Conservation (phyloP, 2,888 invertebrate species). For the Bugulina stolonifera region DNA sequence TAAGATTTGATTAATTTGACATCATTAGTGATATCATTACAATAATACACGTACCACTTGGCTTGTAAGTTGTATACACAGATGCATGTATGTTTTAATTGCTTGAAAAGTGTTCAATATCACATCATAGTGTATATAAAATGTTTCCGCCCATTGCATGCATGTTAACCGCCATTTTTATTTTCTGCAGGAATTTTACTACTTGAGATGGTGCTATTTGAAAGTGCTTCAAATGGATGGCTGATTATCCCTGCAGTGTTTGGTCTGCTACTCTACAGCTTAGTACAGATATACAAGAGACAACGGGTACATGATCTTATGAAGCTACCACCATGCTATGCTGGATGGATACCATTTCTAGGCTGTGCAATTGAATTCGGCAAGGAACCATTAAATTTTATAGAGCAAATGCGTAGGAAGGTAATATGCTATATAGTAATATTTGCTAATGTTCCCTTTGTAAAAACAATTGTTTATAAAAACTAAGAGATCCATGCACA, state of each 20-base stretch:
- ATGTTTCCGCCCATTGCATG: too few species aligned
- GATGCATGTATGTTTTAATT: too few species aligned
- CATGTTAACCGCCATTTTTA: too few species aligned
- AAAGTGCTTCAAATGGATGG: background rate
- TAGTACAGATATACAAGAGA: background rate
- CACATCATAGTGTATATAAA: too few species aligned
- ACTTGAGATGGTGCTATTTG: too few species aligned
- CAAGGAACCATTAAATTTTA: slow-evolving; percentile 39
- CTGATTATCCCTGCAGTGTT: background rate
- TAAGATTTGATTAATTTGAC: too few species aligned
- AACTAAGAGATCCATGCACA: background rate
- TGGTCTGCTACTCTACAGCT: background rate
- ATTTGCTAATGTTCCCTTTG: background rate
- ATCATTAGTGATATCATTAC: too few species aligned
- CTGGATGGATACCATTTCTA: slow-evolving; percentile 44
- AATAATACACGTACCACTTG: too few species aligned
- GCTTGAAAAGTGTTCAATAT: too few species aligned
- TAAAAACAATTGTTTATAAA: background rate
- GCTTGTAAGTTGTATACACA: too few species aligned
- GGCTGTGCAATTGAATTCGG: slow-evolving; percentile 47
- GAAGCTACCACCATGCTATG: slow-evolving; percentile 34
- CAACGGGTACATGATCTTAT: background rate
- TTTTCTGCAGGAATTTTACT: too few species aligned
- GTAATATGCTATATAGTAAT: too few species aligned
- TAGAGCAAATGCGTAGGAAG: slow-evolving; percentile 37